Conservation (phyloP, 2,113 vertebrate species). For the Mus spicilegus region DNA sequence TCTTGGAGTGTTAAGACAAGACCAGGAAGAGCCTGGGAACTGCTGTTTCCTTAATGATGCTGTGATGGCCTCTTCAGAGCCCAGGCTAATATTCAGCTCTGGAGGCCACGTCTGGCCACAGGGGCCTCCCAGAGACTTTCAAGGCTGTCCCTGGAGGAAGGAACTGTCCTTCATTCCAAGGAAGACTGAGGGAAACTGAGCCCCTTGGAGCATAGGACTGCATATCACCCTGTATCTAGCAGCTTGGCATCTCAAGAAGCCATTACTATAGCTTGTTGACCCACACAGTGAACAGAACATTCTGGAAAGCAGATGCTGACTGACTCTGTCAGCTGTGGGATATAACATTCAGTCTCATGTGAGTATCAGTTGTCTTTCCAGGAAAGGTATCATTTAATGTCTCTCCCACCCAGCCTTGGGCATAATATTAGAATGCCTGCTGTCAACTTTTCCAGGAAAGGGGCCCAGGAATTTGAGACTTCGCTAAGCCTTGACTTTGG, state of each 20-base stretch:
- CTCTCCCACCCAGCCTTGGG: background rate
- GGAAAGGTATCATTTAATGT: background rate
- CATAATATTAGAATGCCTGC: background rate
- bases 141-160: background rate
- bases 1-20: background rate
- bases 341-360: background rate
- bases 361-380: slow-evolving; percentile 11
- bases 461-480: background rate
- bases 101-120: background rate
- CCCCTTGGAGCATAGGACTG: background rate
- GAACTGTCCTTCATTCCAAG: background rate
- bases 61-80: background rate
- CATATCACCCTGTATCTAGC: background rate
- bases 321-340: background rate
- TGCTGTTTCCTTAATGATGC: background rate
- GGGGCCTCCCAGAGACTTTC: background rate
- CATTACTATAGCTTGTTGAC: background rate
- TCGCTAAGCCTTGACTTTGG: background rate
- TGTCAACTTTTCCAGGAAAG: background rate
- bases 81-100: background rate
- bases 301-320: background rate
- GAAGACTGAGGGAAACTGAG: background rate
- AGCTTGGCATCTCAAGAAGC: background rate
- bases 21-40: background rate
- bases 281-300: background rate